Evolutionary conservation across 2,113 vertebrate genomes (phyloP).

Genomic region (Excalfactoria chinensis): DNA sequence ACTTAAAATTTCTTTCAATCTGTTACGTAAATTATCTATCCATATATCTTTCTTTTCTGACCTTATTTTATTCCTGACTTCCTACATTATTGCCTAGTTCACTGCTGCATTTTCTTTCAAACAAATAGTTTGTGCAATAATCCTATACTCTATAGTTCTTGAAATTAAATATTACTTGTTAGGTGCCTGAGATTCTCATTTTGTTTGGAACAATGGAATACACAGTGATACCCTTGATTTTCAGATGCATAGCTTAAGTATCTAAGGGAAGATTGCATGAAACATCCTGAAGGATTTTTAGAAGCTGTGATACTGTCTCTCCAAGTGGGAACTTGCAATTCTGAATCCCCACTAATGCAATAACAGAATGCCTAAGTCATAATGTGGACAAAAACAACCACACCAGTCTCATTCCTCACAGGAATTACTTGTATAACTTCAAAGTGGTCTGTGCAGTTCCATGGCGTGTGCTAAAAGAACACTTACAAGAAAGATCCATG

Average conservation of each 20-base stretch:
- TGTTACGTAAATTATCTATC: neutral
- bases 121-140: neutral
- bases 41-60: neutral
- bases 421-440: neutral
- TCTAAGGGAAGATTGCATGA: neutral
- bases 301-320: neutral
- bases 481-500: neutral
- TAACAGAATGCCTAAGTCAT: neutral
- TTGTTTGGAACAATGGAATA: neutral
- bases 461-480: neutral
- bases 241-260: accelerated
- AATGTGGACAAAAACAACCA: neutral
- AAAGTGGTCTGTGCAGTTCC: neutral
- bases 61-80: neutral
- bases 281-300: neutral
- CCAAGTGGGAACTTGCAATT: neutral
- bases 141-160: neutral
- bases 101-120: neutral
- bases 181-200: neutral
- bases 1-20: neutral
- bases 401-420: neutral
- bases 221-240: neutral
- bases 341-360: neutral
- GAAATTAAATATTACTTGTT: neutral
- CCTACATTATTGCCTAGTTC: neutral